Evolutionary conservation across 2,113 vertebrate genomes (phyloP), one percentile per base, ranked within the genome.

Genomic region (Camelus bactrianus): DNA sequence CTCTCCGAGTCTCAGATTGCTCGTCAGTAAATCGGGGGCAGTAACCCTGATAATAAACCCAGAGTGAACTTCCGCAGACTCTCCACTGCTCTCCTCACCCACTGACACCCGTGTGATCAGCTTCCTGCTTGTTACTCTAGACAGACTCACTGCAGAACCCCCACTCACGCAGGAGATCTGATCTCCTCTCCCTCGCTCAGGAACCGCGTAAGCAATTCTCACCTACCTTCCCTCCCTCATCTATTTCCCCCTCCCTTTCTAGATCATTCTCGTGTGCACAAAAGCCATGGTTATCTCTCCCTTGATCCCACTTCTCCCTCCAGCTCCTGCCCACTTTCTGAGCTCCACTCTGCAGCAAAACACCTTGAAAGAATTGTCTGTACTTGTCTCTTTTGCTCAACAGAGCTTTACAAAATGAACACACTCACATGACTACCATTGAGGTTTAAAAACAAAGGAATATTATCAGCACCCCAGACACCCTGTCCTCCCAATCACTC

Each of bases 101-200:
- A 6, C 1, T 1, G 75, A 19, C 9, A 19, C 28, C 15, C 19
- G 0, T 1, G 24, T 19, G 50, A 69, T 32, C 13, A 3, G n/a
- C n/a, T 26, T 84, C 52, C 72, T 14, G 58, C 38, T 60, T 72
- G 12, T 28, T 52, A 4, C 38, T 42, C 0, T 28, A 28, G 20
- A 4, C 1, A 8, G 60, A 17, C 30, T 22, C 8, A 10, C 48
- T 6, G 42, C 64, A 10, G 80, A 20, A 8, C 16, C 64, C 54
- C 46, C 16, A 2, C 8, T 20, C n/a, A 26, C 0, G 60, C 4
- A 1, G 6, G 28, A 46, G 15, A 5, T 5, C n/a, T 30, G 9
- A 2, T 5, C 11, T n/a, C 52, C n/a, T 72, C 7, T 50, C 35
- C 50, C 8, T 88, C 1, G 3, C 26, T 56, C 20, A 58, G 58